Evolutionary conservation across 2,113 vertebrate species (phyloP).

Genomic region (Oceanites oceanicus): DNA sequence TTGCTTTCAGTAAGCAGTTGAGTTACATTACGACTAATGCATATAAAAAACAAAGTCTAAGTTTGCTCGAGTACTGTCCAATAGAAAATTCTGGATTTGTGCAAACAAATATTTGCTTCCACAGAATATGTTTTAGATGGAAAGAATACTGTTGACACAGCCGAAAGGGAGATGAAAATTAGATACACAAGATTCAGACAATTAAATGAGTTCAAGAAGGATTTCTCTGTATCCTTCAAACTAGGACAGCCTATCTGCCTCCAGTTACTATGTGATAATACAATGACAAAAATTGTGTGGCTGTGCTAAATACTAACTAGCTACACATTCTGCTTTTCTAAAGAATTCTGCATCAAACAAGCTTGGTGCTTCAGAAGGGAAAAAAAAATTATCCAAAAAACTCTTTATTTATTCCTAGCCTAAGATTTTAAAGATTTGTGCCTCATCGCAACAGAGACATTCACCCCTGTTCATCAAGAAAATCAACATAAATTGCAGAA

Average conservation of each 20-base stretch:
- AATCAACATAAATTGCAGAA: neutral
- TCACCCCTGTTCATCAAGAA: neutral
- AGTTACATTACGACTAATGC: neutral
- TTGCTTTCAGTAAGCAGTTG: neutral
- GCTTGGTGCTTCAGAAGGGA: neutral
- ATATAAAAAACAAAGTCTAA: neutral
- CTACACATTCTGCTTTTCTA: neutral
- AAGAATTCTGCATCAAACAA: neutral
- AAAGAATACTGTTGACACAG: neutral
- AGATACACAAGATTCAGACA: neutral
- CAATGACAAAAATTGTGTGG: neutral
- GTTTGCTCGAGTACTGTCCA: neutral
- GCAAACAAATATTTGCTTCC: neutral
- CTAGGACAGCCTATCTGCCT: neutral
- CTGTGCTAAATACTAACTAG: neutral
- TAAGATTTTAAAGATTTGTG: neutral
- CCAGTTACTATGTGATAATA: neutral
- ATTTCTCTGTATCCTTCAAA: neutral
- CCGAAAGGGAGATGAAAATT: neutral
- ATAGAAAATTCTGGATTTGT: neutral
- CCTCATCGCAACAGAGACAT: neutral
- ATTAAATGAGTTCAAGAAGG: neutral
- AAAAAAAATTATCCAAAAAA: neutral
- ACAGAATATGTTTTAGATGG: neutral
- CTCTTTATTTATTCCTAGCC: neutral